A percentile compares a stretch with the other conserved stretches of the same genome.
Conservation (phyloP, 1,140 invertebrate species). For the Conus ventricosus region DNA sequence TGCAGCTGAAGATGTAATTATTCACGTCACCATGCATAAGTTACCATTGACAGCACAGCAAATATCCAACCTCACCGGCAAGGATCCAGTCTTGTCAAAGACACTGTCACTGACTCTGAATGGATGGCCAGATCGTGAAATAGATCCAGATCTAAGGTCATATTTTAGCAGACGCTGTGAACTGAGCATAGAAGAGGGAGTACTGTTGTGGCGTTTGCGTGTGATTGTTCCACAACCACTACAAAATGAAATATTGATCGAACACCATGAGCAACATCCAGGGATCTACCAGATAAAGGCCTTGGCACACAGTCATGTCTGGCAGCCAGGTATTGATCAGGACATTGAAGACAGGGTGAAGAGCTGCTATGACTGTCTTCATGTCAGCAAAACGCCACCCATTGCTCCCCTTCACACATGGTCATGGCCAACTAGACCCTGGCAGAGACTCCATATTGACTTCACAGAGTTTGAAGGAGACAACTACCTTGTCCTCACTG, state of each 20-base stretch:
- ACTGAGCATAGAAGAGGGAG: slow-evolving; percentile 46
- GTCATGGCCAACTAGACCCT: slow-evolving; percentile 41
- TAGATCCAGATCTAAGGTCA: slow-evolving; percentile 22
- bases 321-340: slow-evolving; percentile 75
- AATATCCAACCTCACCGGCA: slow-evolving; percentile 26
- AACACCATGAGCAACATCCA: slow-evolving; percentile 76
- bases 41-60: slow-evolving; percentile 36
- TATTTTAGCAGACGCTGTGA: slow-evolving; percentile 42
- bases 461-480: no score
- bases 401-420: slow-evolving; percentile 50
- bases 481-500: slow-evolving; percentile 66
- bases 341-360: slow-evolving; percentile 73
- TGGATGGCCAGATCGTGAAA: slow-evolving; percentile 15
- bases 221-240: slow-evolving; percentile 73
- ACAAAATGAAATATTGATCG: slow-evolving; percentile 65
- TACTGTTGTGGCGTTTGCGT: slow-evolving; percentile 48
- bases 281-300: slow-evolving; percentile 78
- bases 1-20: slow-evolving; percentile 10
- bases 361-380: slow-evolving; percentile 72
- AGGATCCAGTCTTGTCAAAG: slow-evolving; percentile 36
- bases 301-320: slow-evolving; percentile 59
- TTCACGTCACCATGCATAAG: slow-evolving; percentile 17
- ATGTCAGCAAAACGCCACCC: slow-evolving; percentile 31
- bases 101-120: slow-evolving; percentile 11
- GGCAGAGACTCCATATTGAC: no score